Evolutionary conservation across 30 jellyfish, hydroid and myxozoan genomes (phyloP), one percentile per base, ranked within the genome.

Genomic region (Sanderia malayensis): DNA sequence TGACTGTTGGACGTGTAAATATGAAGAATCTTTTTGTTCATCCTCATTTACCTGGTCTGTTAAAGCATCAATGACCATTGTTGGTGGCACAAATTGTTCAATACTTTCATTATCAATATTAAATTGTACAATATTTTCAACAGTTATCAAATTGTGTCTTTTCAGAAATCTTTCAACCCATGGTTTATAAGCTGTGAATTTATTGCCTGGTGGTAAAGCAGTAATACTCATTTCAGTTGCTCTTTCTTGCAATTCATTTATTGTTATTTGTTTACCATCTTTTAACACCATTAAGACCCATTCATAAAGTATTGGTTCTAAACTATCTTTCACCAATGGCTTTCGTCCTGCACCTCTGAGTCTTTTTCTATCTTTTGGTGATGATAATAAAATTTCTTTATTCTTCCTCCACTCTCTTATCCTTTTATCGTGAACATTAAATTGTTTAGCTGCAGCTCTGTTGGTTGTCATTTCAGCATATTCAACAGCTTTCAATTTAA

Each of bases 261-360:
- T 78, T 65, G 89, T 63, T 33, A 78, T 44, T 0, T 70, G 45
- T 17, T 17, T 55, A 33, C 76, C 60, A 30, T 65, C 70, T 47
- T 44, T 78, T 21, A 78, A 41, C 18, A 59, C 52, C 24, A 25
- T 15, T 4, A 78, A 9, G 11, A 78, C 44, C 89, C 89, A 78
- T 33, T 65, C 61, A 58, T 27, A 67, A 33, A 78, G 44, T 4
- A 57, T 29, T 31, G 26, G 67, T 26, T 78, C 89, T 57, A 78
- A 44, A 63, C 58, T 71, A 37, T 64, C 61, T 46, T 65, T 66
- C 41, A 66, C 26, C 18, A 63, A 29, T 1, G 81, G 81, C 67
- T 66, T 78, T 37, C 89, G 64, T 24, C 89, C 89, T 44, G 89
- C 89, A 28, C 89, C 89, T 44, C 70, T 78, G 44, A 78, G 53